Evolutionary conservation across 1,140 invertebrate species (phyloP).

Genomic region (Drosophila ercepeae): DNA sequence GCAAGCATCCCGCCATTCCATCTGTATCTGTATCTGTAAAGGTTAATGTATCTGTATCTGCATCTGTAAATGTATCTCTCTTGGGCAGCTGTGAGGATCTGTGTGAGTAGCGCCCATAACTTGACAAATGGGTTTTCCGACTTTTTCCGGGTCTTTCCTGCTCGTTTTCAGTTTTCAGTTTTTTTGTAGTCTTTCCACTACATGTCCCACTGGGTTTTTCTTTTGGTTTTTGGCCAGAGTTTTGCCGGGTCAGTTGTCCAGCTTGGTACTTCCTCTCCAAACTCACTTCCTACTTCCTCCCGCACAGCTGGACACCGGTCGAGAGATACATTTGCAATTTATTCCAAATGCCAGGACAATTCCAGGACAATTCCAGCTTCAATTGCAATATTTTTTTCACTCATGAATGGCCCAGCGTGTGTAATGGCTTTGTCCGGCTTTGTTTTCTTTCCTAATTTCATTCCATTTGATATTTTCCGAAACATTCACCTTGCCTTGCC

Average conservation of each 20-base stretch:
- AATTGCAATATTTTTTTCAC: constrained; percentile 51
- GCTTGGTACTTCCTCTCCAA: constrained; percentile 54
- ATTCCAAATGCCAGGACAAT: constrained; percentile 70
- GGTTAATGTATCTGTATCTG: background rate
- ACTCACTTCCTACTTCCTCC: constrained; percentile 73
- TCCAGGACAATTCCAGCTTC: constrained; percentile 43
- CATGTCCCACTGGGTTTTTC: constrained; percentile 59
- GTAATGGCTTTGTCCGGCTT: constrained; percentile 24
- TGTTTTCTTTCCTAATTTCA: constrained; percentile 35
- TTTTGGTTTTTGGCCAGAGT: constrained; percentile 18
- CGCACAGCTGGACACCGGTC: constrained; percentile 46
- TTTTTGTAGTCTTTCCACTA: constrained; percentile 7
- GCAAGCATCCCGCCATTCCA: constrained; percentile 6
- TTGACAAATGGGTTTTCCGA: constrained; percentile 72
- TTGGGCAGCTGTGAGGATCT: constrained; percentile 49
- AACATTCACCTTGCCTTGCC: constrained; percentile 46
- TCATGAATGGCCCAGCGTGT: constrained; percentile 63
- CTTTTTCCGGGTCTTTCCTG: background rate
- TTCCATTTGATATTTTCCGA: constrained; percentile 8
- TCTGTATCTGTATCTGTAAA: constrained; percentile 4
- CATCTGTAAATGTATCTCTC: background rate
- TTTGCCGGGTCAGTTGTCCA: constrained; percentile 1
- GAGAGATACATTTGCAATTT: constrained; percentile 74
- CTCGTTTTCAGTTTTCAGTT: constrained; percentile 13
- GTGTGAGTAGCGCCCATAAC: constrained; percentile 53